These are phyloP conservation scores for Glyptemys insculpta DNA, from an alignment of 2,797 vertebrate species.

Conservation along the genomic window DNA sequence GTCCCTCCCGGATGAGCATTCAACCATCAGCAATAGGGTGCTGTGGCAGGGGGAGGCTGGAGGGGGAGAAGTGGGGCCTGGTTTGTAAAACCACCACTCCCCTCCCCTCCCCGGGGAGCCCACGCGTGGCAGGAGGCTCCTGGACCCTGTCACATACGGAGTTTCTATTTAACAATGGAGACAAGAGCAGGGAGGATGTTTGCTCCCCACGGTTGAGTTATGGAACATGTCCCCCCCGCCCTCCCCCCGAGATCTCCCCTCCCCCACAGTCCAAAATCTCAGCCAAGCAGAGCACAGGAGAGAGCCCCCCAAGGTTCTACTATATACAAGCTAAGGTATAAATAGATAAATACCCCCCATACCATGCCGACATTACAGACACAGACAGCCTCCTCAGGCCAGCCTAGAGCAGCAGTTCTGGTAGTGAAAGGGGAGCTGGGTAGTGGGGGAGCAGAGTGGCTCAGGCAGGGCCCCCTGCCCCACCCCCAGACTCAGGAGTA, in stretches of 20 bases:
- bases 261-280: slow-evolving; percentile 36
- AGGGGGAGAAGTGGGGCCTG: slow-evolving; percentile 47
- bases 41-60: background rate
- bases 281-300: slow-evolving; percentile 44
- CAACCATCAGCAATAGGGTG: background rate
- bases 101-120: slow-evolving; percentile 4
- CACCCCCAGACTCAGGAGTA: background rate
- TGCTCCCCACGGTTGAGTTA: slow-evolving; percentile 70
- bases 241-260: slow-evolving; percentile 19
- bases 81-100: background rate
- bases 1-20: too few relatives aligned
- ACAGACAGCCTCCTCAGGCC: slow-evolving; percentile 7
- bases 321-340: slow-evolving; percentile 86
- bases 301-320: slow-evolving; percentile 77
- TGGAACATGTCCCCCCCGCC: slow-evolving; percentile 84
- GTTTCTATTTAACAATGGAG: background rate
- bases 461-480: background rate
- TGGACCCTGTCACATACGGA: background rate
- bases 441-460: background rate
- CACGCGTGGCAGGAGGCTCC: background rate
- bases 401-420: slow-evolving; percentile 36
- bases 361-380: background rate
- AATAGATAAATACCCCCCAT: slow-evolving; percentile 84
- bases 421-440: background rate
- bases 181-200: background rate